These are phyloP conservation scores for Orius insidiosus DNA, from an alignment of 1,140 invertebrate genomes.

Conservation along the genomic window DNA sequence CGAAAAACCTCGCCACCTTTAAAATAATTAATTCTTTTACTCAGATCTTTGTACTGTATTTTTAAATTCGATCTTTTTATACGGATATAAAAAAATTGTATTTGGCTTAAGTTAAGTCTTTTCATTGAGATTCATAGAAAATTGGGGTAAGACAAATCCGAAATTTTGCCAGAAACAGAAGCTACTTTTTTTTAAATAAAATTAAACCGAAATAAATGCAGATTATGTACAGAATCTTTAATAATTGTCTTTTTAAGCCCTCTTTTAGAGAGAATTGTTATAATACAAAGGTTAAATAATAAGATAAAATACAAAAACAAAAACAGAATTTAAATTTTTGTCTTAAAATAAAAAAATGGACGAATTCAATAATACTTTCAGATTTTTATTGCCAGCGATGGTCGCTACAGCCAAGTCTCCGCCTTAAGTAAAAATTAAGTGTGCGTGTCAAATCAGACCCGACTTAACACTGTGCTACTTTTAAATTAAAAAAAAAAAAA, in stretches of 20 bases:
- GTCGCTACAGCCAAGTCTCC: neutral
- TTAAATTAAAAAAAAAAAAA: neutral
- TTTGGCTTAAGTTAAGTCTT: neutral
- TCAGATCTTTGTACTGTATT: neutral
- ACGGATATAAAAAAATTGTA: neutral
- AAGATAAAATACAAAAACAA: constrained; percentile 12
- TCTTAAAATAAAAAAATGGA: constrained; percentile 6
- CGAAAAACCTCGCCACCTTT: too few relatives aligned
- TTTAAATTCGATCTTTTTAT: constrained; percentile 2
- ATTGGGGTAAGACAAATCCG: too few relatives aligned
- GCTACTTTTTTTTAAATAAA: neutral
- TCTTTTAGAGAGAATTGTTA: neutral
- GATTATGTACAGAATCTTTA: neutral
- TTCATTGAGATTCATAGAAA: constrained; percentile 1
- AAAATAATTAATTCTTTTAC: too few relatives aligned
- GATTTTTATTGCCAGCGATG: constrained; percentile 4
- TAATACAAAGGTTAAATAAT: neutral
- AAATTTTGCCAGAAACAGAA: constrained; percentile 3
- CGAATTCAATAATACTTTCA: constrained; percentile 5
- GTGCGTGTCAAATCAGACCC: neutral
- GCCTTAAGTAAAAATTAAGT: neutral
- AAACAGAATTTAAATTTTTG: constrained; percentile 7
- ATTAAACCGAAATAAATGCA: too few relatives aligned
- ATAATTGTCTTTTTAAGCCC: neutral
- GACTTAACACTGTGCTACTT: neutral